Evolutionary conservation across 64 coral and sea anemone genomes (phyloP), one percentile per base, ranked within the genome.

Genomic region (Anthopleura sola): DNA sequence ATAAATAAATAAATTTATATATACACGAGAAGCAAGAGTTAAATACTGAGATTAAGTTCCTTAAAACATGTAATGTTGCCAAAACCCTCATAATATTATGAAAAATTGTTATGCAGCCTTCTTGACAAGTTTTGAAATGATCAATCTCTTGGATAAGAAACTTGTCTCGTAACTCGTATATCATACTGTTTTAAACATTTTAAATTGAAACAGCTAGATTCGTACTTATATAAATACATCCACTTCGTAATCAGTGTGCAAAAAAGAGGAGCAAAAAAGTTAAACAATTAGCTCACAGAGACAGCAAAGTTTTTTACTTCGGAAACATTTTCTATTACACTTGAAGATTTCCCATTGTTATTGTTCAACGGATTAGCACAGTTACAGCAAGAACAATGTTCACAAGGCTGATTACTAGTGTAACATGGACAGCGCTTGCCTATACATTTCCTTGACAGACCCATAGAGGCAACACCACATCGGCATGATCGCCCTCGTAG

Each of bases 301-400:
- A 71, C 28, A 32, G 28, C 28, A 32, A 32, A 32, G 29, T 34
- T 71, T 34, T 15, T 71, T 29, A 8, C 66, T 0, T 71, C 66
- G 3, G 3, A 28, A 36, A 71, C 28, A 12, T 71, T 71, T 15
- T 71, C 66, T 16, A 71, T 3, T 15, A 71, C n/a, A 32, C 66
- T 32, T 36, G 48, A 36, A 33, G 58, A 55, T 26, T 93, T 97
- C 19, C 86, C 85, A 78, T 92, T 96, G 71, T 97, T 93, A 48
- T 97, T 86, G 74, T 92, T 97, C 14, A 80, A 91, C 51, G 94
- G 94, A 90, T 97, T 97, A 26, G 90, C 90, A 83, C 94, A 97
- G 32, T 54, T 84, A 19, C 82, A 86, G 80, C 94, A 97, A 18
- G 87, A 68, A 53, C 94, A 97, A 36, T 68, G 33, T 53, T 89